Percentiles rank a stretch among this genome's conserved stretches.
Conservation (phyloP, 2,888 invertebrate species). For the Minunthozetes semirufus region DNA sequence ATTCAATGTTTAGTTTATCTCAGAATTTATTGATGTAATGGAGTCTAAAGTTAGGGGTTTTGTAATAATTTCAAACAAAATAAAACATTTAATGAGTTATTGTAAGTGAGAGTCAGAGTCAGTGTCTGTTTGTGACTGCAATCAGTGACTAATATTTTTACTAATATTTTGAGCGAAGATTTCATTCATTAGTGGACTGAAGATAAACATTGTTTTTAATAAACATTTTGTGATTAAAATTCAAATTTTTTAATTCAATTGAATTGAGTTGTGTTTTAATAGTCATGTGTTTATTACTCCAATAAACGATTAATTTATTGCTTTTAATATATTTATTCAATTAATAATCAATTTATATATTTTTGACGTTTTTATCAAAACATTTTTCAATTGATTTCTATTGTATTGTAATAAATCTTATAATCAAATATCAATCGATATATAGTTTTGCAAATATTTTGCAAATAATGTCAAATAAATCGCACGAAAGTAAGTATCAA, state of each 20-base stretch:
- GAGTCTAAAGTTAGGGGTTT: background rate
- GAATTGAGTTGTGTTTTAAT: too few relatives aligned
- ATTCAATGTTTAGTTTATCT: too few relatives aligned
- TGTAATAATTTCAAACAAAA: background rate
- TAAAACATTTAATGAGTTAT: too few relatives aligned
- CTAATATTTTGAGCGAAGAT: background rate
- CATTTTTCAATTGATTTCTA: too few relatives aligned
- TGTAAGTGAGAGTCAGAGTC: too few relatives aligned
- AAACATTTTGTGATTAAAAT: background rate
- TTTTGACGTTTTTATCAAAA: too few relatives aligned
- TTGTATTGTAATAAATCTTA: background rate
- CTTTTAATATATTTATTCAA: too few relatives aligned
- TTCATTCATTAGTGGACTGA: too few relatives aligned
- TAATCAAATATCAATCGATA: background rate
- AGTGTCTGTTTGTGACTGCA: too few relatives aligned
- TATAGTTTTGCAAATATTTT: background rate
- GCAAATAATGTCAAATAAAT: conserved; percentile 28
- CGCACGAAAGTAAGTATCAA: conserved; percentile 29
- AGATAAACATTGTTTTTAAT: background rate
- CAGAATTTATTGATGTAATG: background rate
- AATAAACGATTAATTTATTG: too few relatives aligned
- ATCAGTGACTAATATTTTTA: background rate
- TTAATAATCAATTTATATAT: too few relatives aligned
- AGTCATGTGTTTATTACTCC: too few relatives aligned
- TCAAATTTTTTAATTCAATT: background rate